phyloP scores from a whole-genome alignment of 2,797 vertebrate genomes.

The Tenualosa ilisha region DNA sequence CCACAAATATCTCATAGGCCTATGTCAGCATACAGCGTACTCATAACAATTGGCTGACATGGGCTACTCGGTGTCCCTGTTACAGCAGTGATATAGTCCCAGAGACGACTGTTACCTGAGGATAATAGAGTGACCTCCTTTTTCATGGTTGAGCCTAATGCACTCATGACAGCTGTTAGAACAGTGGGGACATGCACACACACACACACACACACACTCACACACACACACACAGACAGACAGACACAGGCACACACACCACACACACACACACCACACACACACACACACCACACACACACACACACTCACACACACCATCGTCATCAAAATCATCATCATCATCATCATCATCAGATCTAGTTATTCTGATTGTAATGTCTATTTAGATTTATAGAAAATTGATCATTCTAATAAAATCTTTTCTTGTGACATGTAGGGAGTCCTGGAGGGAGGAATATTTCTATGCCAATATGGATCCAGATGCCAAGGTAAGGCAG shows the following conservation, averaged over 20 bases:
- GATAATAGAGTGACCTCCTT: neutral
- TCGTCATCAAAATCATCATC: no score
- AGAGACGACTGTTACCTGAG: neutral
- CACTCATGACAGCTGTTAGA: neutral
- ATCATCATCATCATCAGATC: neutral
- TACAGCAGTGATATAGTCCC: neutral
- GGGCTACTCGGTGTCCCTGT: neutral
- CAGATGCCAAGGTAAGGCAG: constrained; percentile 68
- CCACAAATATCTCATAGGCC: no score
- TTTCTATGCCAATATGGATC: constrained; percentile 69
- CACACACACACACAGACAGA: neutral
- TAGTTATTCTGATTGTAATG: neutral
- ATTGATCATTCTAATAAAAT: neutral
- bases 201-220: neutral
- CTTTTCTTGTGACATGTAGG: constrained; percentile 61
- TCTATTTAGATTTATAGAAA: neutral
- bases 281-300: neutral
- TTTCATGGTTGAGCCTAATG: neutral
- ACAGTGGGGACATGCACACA: neutral
- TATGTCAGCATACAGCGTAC: no score
- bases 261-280: constrained; percentile 10
- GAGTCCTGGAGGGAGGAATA: constrained; percentile 74
- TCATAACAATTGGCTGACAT: neutral
- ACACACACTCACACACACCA: no score
- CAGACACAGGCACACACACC: constrained; percentile 23